Base-by-base conservation (phyloP, 2,113 vertebrate species). In the Rhabdomys dilectus region DNA sequence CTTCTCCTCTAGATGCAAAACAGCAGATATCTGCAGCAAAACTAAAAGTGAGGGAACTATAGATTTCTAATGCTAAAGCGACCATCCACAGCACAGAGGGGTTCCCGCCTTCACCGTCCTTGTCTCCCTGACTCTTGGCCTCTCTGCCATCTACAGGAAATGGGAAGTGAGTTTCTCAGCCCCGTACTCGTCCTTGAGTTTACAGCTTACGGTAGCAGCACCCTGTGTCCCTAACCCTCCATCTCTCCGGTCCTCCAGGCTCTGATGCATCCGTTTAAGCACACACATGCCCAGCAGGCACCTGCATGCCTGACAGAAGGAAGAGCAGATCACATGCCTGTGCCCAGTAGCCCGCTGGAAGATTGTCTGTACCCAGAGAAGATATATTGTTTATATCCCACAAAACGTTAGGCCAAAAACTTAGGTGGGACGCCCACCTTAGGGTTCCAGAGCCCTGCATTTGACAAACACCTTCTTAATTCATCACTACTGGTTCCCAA, bases 281-380 rank as follows among this genome's bases (percentile, higher is more conserved):
- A 1, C 77, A 58, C 1, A 1, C 77, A 58, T 2, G 19, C 7
- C 77, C 1, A 12, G 34, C 34, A 2, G n/a, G n/a, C 31, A 3
- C 2, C 19, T 76, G 53, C 36, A 21, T 10, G 39, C 13, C 24
- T 2, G 6, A 60, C 15, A 0, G 19, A 80, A 31, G 31, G 9
- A 11, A 58, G 5, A 88, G 68, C 80, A 19, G 70, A 58, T 45
- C 31, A 8, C 53, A 24, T 0, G 0, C 1, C 0, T 1, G 45
- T 19, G 8, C 17, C 75, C 62, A 5, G 56, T 45, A 21, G 24
- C 15, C 3, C 9, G 16, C 29, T 2, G 0, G 4, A 58, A 56
- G 77, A 39, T 5, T 0, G 2, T 2, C 16, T 13, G 34, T 4
- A 4, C 48, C n/a, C n/a, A n/a, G n/a, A n/a, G n/a, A n/a, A n/a